Conservation (phyloP, 2,888 invertebrate genomes). For the Craniophora ligustri region DNA sequence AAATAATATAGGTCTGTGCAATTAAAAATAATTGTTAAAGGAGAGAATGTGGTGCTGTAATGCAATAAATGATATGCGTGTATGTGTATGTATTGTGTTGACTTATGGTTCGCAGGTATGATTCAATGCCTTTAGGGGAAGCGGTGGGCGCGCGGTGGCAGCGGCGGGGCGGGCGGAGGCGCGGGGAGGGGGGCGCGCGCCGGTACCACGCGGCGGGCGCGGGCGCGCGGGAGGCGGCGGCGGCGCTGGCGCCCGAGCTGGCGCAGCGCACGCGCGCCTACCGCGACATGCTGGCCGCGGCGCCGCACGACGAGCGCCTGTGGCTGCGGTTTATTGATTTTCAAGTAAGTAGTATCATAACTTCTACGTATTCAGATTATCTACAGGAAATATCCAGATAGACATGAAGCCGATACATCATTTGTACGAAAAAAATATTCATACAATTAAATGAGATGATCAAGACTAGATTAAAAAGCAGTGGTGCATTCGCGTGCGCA, state of each 20-base stretch:
- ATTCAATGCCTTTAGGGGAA: constrained; percentile 17
- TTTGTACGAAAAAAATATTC: no score
- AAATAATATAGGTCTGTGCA: no score
- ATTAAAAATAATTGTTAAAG: no score
- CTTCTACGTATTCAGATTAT: no score
- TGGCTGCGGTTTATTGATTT: constrained; percentile 74
- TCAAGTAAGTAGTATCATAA: constrained; percentile 60
- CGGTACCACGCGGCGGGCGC: constrained; percentile 32
- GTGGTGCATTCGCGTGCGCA: constrained; percentile 17
- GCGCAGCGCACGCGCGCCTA: constrained; percentile 63
- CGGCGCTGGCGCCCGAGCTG: constrained; percentile 35
- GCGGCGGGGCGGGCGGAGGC: neutral
- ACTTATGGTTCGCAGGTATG: constrained; percentile 24
- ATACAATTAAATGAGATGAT: no score
- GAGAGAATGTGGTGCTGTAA: no score
- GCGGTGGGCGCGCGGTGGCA: constrained; percentile 24
- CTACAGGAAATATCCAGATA: no score
- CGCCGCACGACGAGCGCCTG: constrained; percentile 63
- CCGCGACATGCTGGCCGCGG: constrained; percentile 63
- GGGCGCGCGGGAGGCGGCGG: constrained; percentile 25
- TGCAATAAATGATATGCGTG: no score
- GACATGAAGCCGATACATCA: no score
- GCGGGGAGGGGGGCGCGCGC: constrained; percentile 30
- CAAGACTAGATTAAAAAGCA: no score
- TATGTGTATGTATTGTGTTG: neutral